phyloP scores from a whole-genome alignment of 2,113 vertebrate genomes.

The Channa argus region DNA sequence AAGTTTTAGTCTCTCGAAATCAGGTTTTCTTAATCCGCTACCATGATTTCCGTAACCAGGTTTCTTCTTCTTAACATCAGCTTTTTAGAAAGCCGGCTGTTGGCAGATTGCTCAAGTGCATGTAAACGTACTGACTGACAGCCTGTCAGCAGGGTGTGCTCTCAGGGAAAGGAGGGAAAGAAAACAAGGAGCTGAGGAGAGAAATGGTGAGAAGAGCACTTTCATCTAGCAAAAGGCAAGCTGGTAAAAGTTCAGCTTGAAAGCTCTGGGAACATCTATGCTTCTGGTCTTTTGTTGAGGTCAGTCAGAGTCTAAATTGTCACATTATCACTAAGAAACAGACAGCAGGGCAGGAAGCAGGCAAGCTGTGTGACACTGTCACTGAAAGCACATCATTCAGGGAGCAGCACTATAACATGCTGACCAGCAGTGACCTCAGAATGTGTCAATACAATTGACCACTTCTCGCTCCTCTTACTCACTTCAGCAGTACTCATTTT shows the following conservation, averaged over 20 bases:
- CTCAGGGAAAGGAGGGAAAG: slow-evolving; percentile 5
- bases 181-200: slow-evolving; percentile 12
- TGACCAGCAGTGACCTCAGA: slow-evolving; percentile 37
- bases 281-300: slow-evolving; percentile 40
- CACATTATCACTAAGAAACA: slow-evolving; percentile 48
- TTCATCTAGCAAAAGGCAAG: slow-evolving; percentile 42
- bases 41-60: too few relatives aligned
- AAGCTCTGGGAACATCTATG: slow-evolving; percentile 35
- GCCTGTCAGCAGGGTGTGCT: slow-evolving; percentile 49
- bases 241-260: slow-evolving; percentile 50
- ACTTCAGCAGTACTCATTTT: slow-evolving; percentile 24
- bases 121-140: slow-evolving; percentile 15
- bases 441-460: slow-evolving; percentile 1
- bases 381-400: slow-evolving; percentile 26
- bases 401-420: slow-evolving; percentile 21
- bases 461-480: slow-evolving; percentile 21
- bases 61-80: too few relatives aligned
- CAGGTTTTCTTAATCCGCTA: too few relatives aligned
- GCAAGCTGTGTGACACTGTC: slow-evolving; percentile 26
- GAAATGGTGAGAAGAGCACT: slow-evolving; percentile 44
- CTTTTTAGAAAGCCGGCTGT: too few relatives aligned
- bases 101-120: too few relatives aligned
- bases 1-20: too few relatives aligned
- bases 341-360: slow-evolving; percentile 28
- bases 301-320: slow-evolving; percentile 58